A percentile compares a stretch with the other conserved stretches of the same genome.
Conservation (phyloP, 30 jellyfish, hydroid and myxozoan genomes). For the Aurelia sp. region DNA sequence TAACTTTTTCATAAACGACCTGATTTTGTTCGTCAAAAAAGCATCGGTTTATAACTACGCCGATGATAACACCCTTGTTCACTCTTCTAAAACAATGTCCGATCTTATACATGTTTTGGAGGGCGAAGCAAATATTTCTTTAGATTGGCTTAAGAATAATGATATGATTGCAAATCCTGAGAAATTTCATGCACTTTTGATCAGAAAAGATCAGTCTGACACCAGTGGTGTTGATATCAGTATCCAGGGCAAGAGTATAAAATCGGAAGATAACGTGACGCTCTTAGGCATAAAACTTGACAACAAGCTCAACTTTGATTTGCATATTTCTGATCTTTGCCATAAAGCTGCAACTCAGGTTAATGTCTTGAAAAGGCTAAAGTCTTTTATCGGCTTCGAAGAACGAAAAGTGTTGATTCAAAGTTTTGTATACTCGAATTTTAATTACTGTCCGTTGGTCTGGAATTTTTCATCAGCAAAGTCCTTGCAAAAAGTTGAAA, state of each 20-base stretch:
- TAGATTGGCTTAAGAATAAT: constrained; percentile 22
- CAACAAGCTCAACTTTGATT: constrained; percentile 24
- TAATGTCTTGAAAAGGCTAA: constrained; percentile 38
- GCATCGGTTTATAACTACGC: constrained; percentile 38
- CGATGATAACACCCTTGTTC: constrained; percentile 49
- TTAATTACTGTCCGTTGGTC: constrained; percentile 38
- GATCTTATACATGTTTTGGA: constrained; percentile 37
- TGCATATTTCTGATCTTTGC: constrained; percentile 40
- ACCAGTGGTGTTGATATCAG: constrained; percentile 38
- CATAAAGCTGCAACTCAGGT: constrained; percentile 53
- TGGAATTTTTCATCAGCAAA: constrained; percentile 60
- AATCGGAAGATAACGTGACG: constrained; percentile 51
- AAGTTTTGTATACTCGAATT: constrained; percentile 39
- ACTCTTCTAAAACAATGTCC: constrained; percentile 32
- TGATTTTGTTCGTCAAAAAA: constrained; percentile 31
- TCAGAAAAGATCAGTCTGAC: constrained; percentile 21
- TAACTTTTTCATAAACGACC: constrained; percentile 37
- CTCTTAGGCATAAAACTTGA: constrained; percentile 60
- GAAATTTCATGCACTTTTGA: constrained; percentile 48
- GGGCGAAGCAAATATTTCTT: constrained; percentile 4
- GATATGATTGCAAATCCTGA: constrained; percentile 70
- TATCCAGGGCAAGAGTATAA: constrained; percentile 32
- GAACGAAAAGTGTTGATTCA: constrained; percentile 29
- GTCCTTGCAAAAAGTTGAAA: constrained; percentile 22
- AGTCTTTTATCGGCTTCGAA: constrained; percentile 16